Evolutionary conservation across 2,888 invertebrate genomes (phyloP), one percentile per base, ranked within the genome.

Genomic region (Agrilus mali): DNA sequence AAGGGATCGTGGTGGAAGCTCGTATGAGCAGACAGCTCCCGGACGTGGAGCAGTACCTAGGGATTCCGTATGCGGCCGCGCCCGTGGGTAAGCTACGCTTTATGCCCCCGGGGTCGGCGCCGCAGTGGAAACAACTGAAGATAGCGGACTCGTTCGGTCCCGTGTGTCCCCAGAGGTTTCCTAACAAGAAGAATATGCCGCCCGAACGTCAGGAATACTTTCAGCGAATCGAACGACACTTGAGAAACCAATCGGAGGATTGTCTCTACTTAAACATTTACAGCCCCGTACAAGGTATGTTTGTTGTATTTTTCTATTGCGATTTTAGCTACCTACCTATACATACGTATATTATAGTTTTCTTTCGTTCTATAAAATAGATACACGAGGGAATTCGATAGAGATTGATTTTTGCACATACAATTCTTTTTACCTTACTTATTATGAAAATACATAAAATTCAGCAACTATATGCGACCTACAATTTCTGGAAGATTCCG

Each of bases 261-360:
- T 96, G 95, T 59, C 71, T 95, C 42, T 89, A 87, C 64, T 72
- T 96, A 59, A 96, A 95, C 67, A 79, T 96, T 49, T 96, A 90
- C 65, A 82, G 87, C 31, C 94, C 95, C 1, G 80, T 81, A 49
- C 75, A 78, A 69, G 86, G 90, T 90, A 68, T 78, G 80, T 55
- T n/a, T 50, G 34, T 33, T 31, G 7, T 12, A 38, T 35, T 34
- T 38, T 38, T 38, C 43, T 16, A 7, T 37, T 36, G 14, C 20
- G 4, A 20, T 20, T 20, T 20, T 20, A 17, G 17, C 17, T 17
- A 17, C 3, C 4, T 17, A 17, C 4, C 2, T 17, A 17, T 17
- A 17, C 4, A 17, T 17, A 17, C 4, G 4, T 17, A 17, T 17
- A 17, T 17, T n/a, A n/a, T n/a, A n/a, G n/a, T 17, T 17, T 5